Evolutionary conservation across 2,113 vertebrate genomes (phyloP), one percentile per base, ranked within the genome.

Genomic region (Otus sunia): DNA sequence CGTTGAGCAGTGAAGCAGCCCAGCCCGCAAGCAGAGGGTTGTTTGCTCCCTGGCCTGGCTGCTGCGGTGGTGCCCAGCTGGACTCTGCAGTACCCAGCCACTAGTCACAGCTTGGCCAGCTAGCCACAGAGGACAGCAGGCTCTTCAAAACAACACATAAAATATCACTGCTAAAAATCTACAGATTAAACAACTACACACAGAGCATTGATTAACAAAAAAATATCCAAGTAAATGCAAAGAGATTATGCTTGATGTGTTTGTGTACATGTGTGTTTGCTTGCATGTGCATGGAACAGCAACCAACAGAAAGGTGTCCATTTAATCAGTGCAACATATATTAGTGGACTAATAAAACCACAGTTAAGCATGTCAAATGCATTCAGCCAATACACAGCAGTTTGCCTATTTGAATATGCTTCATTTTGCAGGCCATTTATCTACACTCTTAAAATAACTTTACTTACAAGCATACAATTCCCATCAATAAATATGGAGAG

Each of bases 181-280:
- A 63, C 69, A 85, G 74, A 89, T 66, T 53, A 79, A 85, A 37
- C 49, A 58, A 17, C 69, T 66, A 52, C 34, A 29, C 30, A 16
- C 8, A 49, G 59, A 43, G 14, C 0, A 0, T 11, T 82, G 73
- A 72, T 87, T 78, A 86, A 71, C 60, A 80, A 75, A 43, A 56
- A 91, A 94, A 73, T 23, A 75, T 27, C 62, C 86, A 79, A 93
- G 53, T 79, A 92, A 94, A 79, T 83, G 53, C 71, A 82, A 74
- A 73, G 83, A 69, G 67, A 92, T 86, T 64, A 86, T 8, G 9
- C 43, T 83, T 14, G 7, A 30, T 78, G 88, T 94, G 86, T 26
- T 83, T 63, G 45, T 6, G 2, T 55, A 53, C 36, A 12, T 20
- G 15, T 12, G 15, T 49, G 49, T 30, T 37, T 41, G 17, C 32